Base-by-base conservation (phyloP, 1,140 invertebrate species). In the Nephotettix cincticeps region DNA sequence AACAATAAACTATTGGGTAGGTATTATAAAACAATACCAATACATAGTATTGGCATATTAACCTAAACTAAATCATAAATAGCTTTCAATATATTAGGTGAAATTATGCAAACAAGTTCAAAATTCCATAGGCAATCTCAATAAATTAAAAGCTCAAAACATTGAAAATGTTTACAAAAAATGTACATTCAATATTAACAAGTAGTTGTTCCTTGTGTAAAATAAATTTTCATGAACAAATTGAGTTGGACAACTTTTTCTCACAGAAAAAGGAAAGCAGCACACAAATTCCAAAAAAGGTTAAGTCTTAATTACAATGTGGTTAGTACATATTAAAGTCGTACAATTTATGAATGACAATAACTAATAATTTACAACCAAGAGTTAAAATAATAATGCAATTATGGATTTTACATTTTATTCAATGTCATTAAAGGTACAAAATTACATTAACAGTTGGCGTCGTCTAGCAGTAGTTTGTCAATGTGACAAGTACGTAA, bases 401-500 rank as follows among this genome's bases (percentile, higher is more conserved):
- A 51, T 51, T n/a, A 6, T 54, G 13, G 6, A 27, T 1, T 14
- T 21, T 23, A 27, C 56, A 14, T 6, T 6, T 61, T 61, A 27
- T 27, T 28, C 25, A 61, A 23, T 61, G 56, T 29, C 56, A 61
- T 61, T 61, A 27, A 21, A 28, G 28, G 56, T 61, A 61, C 56
- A 61, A 61, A 61, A 61, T 61, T 61, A 61, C 56, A 61, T 61
- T 14, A 14, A 27, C 11, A 61, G 13, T 61, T 61, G 9, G 23
- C 23, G 21, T 27, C 13, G 56, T 23, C 21, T 51, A 51, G 47
- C 21, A 19, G 21, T 4, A 19, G 21, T 61, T 61, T 61, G 56
- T 61, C 56, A 61, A 61, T 61, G 56, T 61, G 56, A 61, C 56
- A 61, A 61, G 56, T 51, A 51, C n/a, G 47, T 61, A 61, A 61